These are phyloP conservation scores for Sapajus apella DNA, from an alignment of 2,113 vertebrate species.

Conservation along the genomic window DNA sequence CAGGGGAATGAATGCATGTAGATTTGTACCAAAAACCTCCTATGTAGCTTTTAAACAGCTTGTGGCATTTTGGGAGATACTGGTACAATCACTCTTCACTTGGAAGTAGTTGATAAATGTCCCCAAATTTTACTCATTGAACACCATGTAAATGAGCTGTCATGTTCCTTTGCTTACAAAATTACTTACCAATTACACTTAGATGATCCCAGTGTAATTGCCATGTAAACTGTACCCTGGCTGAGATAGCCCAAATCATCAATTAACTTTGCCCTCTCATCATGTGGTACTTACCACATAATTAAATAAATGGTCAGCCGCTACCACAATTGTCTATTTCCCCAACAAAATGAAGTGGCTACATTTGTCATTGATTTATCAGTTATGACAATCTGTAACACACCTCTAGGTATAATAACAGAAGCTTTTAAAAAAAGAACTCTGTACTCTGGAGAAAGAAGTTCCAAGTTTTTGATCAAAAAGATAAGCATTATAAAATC, in stretches of 20 bases:
- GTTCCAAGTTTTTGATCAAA: slow-evolving; percentile 1
- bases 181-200: slow-evolving; percentile 75
- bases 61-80: background rate
- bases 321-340: slow-evolving; percentile 58
- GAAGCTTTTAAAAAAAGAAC: slow-evolving; percentile 37
- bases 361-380: slow-evolving; percentile 50
- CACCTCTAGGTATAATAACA: background rate
- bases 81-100: slow-evolving; percentile 54
- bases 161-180: slow-evolving; percentile 76
- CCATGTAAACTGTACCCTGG: slow-evolving; percentile 57
- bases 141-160: slow-evolving; percentile 79
- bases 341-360: slow-evolving; percentile 53
- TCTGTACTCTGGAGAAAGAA: slow-evolving; percentile 33
- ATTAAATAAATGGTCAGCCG: slow-evolving; percentile 73
- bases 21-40: background rate
- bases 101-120: slow-evolving; percentile 73
- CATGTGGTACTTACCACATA: slow-evolving; percentile 63
- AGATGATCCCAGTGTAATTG: slow-evolving; percentile 70
- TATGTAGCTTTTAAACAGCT: background rate
- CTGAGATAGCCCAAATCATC: slow-evolving; percentile 71
- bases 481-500: slow-evolving; percentile 11
- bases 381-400: slow-evolving; percentile 26
- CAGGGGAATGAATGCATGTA: background rate
- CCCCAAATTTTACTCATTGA: slow-evolving; percentile 76
- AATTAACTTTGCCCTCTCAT: slow-evolving; percentile 72